Percentiles rank a stretch among this genome's conserved stretches.
These are phyloP conservation scores for Ceratitis capitata DNA, from an alignment of 1,140 invertebrate species.

Conservation along the genomic window DNA sequence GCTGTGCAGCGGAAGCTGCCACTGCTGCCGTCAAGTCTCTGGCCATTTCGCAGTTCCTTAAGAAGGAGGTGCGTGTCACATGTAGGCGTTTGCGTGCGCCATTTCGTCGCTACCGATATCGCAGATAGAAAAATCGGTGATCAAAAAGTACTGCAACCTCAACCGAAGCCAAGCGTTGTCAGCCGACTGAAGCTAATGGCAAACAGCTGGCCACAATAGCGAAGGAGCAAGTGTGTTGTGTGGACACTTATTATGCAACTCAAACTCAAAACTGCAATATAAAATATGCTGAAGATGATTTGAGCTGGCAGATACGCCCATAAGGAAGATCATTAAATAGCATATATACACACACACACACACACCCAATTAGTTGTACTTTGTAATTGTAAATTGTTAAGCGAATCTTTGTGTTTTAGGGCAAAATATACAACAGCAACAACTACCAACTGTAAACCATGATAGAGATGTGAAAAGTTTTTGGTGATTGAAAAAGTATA, in stretches of 20 bases:
- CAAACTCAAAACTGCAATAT: neutral
- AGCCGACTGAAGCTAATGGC: neutral
- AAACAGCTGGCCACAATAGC: neutral
- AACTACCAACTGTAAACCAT: neutral
- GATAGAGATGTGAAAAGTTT: neutral
- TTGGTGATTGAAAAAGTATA: neutral
- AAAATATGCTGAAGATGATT: neutral
- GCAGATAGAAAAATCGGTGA: conserved; percentile 47
- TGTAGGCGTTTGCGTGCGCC: conserved; percentile 60
- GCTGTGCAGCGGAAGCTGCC: conserved; percentile 60
- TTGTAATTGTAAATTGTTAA: conserved; percentile 40
- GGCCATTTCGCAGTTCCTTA: conserved; percentile 61
- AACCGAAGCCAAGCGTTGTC: neutral
- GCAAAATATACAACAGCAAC: conserved; percentile 43
- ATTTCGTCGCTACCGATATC: conserved; percentile 61
- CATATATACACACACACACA: neutral
- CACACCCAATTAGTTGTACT: neutral
- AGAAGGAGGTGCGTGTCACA: conserved; percentile 62
- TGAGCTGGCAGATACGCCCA: neutral
- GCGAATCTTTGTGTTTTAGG: conserved; percentile 49
- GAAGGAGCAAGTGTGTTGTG: neutral
- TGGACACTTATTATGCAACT: neutral
- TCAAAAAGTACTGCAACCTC: neutral
- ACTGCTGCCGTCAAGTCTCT: conserved; percentile 59
- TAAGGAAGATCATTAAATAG: neutral